These are phyloP conservation scores for Stegastes partitus DNA, from an alignment of 2,113 vertebrate genomes.

Conservation along the genomic window DNA sequence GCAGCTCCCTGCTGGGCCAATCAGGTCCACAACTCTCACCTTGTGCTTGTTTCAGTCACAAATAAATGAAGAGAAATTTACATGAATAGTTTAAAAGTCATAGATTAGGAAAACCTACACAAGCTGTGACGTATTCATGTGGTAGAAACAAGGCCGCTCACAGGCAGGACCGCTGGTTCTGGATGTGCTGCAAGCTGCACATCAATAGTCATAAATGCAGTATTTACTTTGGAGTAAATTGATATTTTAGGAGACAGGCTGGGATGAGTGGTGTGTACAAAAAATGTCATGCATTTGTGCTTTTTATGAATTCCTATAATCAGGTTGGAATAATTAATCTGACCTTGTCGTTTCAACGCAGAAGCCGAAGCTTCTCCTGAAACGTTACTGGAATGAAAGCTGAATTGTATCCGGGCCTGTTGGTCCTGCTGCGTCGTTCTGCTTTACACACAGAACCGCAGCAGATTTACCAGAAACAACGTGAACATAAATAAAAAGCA, in stretches of 20 bases:
- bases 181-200: too few species aligned
- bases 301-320: neutral
- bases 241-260: neutral
- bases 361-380: neutral
- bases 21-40: constrained; percentile 27
- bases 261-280: neutral
- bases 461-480: constrained; percentile 38
- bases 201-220: too few species aligned
- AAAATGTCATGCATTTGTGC: neutral
- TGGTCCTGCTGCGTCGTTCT: neutral
- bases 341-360: neutral
- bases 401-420: constrained; percentile 1
- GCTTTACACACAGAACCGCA: constrained; percentile 2
- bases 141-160: neutral
- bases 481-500: constrained; percentile 51
- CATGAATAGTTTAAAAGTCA: neutral
- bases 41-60: constrained; percentile 31
- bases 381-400: neutral
- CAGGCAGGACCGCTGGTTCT: neutral
- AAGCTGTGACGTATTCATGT: too few species aligned
- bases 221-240: neutral
- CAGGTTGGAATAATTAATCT: neutral
- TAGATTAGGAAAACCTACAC: neutral
- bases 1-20: constrained; percentile 37
- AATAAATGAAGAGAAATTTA: neutral